Evolutionary conservation across 37 sponge, comb jelly and placozoan species (phyloP).

Genomic region (Petrosia ficiformis): DNA sequence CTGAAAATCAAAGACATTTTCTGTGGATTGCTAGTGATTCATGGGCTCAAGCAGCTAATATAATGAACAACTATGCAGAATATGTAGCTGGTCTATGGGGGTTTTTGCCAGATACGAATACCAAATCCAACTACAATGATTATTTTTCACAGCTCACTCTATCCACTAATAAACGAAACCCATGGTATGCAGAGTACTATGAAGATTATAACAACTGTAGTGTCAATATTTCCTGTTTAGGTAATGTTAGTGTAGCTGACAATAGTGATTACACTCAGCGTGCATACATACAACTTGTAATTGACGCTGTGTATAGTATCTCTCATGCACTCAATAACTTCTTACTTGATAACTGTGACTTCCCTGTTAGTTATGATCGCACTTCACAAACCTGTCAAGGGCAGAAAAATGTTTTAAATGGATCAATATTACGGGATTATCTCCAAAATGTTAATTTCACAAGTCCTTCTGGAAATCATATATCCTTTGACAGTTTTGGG

Average conservation of each 20-base stretch:
- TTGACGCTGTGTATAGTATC: conserved; percentile 73
- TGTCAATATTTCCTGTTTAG: not conserved
- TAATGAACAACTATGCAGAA: too few species aligned
- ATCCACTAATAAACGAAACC: conserved; percentile 41
- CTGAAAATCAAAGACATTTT: not conserved
- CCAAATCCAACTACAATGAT: conserved; percentile 13
- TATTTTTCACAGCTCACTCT: conserved; percentile 51
- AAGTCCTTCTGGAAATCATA: conserved; percentile 6
- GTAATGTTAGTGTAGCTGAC: too few species aligned
- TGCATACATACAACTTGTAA: conserved; percentile 44
- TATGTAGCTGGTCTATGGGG: conserved; percentile 64
- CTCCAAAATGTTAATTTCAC: conserved; percentile 55
- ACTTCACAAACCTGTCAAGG: conserved; percentile 26
- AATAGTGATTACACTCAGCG: conserved; percentile 35
- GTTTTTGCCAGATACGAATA: conserved; percentile 24
- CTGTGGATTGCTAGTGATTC: conserved; percentile 76
- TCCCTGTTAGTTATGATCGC: conserved; percentile 13
- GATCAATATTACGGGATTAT: conserved; percentile 14
- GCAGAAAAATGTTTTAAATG: conserved; percentile 16
- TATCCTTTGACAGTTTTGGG: conserved; percentile 49
- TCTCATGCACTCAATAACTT: conserved; percentile 62
- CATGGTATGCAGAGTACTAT: conserved; percentile 45
- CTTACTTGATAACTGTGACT: conserved; percentile 49
- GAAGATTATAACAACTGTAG: conserved; percentile 9
- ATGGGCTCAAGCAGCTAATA: conserved; percentile 51